Conservation (phyloP, 92 coral and sea anemone species). For the Heteractis magnifica region DNA sequence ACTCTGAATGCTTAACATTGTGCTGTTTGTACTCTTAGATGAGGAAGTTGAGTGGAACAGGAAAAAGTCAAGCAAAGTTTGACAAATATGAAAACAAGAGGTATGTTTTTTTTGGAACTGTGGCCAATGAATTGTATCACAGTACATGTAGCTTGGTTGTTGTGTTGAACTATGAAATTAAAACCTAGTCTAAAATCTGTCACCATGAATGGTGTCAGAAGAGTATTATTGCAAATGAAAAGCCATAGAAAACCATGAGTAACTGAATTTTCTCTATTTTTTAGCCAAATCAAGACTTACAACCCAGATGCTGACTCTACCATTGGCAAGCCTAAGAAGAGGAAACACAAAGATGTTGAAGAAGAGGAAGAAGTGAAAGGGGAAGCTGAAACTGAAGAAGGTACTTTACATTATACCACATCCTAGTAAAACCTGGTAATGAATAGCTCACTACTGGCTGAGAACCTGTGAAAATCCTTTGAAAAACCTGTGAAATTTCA, state of each 20-base stretch:
- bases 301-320: slow-evolving; percentile 93
- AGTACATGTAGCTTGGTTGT: too few species aligned
- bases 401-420: slow-evolving; percentile 8
- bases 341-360: slow-evolving; percentile 72
- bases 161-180: too few species aligned
- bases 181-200: too few species aligned
- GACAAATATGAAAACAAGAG: slow-evolving; percentile 97
- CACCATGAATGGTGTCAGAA: too few species aligned
- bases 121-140: too few species aligned
- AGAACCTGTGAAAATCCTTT: too few species aligned
- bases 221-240: too few species aligned
- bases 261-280: not conserved
- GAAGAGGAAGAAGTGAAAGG: slow-evolving; percentile 36
- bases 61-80: slow-evolving; percentile 78
- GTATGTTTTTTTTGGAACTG: slow-evolving; percentile 14
- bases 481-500: too few species aligned
- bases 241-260: too few species aligned
- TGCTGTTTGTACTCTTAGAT: slow-evolving; percentile 50
- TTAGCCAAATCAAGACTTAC: slow-evolving; percentile 86
- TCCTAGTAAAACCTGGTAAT: not conserved
- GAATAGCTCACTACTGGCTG: too few species aligned
- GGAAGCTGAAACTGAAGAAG: slow-evolving; percentile 27
- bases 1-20: not conserved
- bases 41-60: slow-evolving; percentile 90
- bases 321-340: slow-evolving; percentile 69